Conservation (phyloP, 1,140 invertebrate genomes). For the Anoplophora glabripennis region DNA sequence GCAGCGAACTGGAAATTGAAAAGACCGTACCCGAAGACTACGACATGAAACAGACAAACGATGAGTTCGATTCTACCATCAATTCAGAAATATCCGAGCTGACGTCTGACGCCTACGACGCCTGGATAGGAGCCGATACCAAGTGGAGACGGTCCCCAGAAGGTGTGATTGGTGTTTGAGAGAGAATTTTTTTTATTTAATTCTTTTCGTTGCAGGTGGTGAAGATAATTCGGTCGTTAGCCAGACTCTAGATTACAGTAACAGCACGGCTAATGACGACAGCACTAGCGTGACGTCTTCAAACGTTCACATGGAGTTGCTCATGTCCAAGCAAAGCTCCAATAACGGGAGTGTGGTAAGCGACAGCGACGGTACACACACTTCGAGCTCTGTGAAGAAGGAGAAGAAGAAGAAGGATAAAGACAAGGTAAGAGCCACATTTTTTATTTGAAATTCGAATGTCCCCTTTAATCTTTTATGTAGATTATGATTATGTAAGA, state of each 20-base stretch:
- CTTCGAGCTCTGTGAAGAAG: slow-evolving; percentile 46
- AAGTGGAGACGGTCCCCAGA: slow-evolving; percentile 62
- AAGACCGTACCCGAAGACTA: slow-evolving; percentile 38
- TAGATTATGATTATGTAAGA: too few species aligned
- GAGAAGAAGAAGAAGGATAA: slow-evolving; percentile 59
- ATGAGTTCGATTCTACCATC: slow-evolving; percentile 50
- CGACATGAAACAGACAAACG: slow-evolving; percentile 49
- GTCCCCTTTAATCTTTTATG: too few species aligned
- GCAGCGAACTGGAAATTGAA: slow-evolving; percentile 40
- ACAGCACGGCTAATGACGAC: slow-evolving; percentile 53
- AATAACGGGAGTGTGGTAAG: slow-evolving; percentile 50
- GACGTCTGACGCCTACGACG: slow-evolving; percentile 56
- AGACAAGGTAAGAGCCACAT: slow-evolving; percentile 49
- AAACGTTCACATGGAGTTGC: slow-evolving; percentile 56
- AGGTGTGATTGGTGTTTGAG: slow-evolving; percentile 41
- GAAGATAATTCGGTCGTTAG: slow-evolving; percentile 56
- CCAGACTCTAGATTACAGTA: slow-evolving; percentile 53
- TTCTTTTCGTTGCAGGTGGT: slow-evolving; percentile 42
- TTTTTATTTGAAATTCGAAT: neutral
- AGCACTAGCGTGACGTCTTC: slow-evolving; percentile 55
- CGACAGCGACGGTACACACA: slow-evolving; percentile 44
- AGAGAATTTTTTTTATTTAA: neutral
- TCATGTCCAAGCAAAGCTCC: slow-evolving; percentile 52
- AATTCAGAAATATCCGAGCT: slow-evolving; percentile 52
- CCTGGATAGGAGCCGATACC: slow-evolving; percentile 56